Evolutionary conservation across 2,797 vertebrate species (phyloP).

Genomic region (Epinephelus awoara): DNA sequence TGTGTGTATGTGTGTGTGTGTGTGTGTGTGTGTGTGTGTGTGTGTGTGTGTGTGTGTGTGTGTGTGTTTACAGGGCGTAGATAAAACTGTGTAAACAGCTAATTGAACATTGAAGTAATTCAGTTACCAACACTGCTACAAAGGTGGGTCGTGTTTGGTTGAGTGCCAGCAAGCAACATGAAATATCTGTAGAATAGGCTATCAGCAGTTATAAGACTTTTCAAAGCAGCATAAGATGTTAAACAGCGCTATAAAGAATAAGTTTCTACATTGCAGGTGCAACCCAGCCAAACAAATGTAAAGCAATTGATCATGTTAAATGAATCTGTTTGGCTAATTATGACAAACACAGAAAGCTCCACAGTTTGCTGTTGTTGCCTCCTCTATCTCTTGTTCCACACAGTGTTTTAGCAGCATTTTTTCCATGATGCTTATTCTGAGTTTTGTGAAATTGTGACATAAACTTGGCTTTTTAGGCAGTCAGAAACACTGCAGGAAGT

Average conservation of each 20-base stretch:
- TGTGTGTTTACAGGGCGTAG: conserved; percentile 24
- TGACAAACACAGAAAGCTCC: background rate
- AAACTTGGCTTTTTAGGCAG: background rate
- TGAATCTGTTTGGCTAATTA: background rate
- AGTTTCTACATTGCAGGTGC: background rate
- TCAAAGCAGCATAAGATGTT: background rate
- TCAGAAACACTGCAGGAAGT: background rate
- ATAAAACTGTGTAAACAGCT: conserved; percentile 13
- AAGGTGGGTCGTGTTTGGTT: background rate
- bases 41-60: background rate
- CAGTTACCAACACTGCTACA: background rate
- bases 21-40: background rate
- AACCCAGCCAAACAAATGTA: background rate
- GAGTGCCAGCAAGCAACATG: background rate
- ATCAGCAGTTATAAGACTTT: background rate
- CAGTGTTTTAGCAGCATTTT: background rate
- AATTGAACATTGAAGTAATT: conserved; percentile 9
- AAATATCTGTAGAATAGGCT: background rate
- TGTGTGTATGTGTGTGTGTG: background rate
- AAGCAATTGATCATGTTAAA: background rate
- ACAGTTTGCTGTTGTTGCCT: background rate
- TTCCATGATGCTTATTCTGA: background rate
- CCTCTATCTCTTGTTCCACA: background rate
- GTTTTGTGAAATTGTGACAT: background rate
- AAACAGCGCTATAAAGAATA: background rate